A percentile compares a stretch with the other conserved stretches of the same genome.
These are phyloP conservation scores for Xyrichtys novacula DNA, from an alignment of 2,797 vertebrate species.

Conservation along the genomic window DNA sequence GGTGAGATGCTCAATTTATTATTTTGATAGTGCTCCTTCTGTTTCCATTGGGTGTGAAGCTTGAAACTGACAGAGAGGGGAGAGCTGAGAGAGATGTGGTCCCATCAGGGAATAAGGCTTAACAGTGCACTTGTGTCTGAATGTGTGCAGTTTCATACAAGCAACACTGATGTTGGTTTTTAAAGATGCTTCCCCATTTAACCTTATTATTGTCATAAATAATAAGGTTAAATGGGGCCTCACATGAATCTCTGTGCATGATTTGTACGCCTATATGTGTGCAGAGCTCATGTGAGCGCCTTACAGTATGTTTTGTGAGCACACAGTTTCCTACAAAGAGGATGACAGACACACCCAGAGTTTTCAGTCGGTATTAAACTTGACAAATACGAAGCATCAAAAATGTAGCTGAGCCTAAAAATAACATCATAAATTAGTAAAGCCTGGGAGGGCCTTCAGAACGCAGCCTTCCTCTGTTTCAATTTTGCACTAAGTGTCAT, in stretches of 20 bases:
- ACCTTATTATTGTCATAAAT: background rate
- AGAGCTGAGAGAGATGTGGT: constrained; percentile 12
- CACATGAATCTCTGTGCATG: constrained; percentile 2
- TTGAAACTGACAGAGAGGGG: constrained; percentile 6
- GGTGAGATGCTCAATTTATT: background rate
- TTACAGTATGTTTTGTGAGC: constrained; percentile 10
- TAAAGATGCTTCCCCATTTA: background rate
- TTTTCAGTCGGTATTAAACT: constrained; percentile 72
- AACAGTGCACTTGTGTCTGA: constrained; percentile 1
- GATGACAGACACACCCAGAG: constrained; percentile 55
- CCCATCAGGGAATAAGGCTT: constrained; percentile 17
- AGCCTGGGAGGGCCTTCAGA: constrained; percentile 51
- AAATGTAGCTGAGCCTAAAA: constrained; percentile 78
- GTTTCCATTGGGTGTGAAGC: background rate
- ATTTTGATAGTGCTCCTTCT: background rate
- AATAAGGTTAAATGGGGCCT: background rate
- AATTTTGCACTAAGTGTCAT: constrained; percentile 21
- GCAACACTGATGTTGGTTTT: background rate
- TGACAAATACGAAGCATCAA: constrained; percentile 78
- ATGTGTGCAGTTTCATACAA: background rate
- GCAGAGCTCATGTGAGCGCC: background rate
- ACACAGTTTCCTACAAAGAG: constrained; percentile 13
- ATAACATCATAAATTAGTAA: constrained; percentile 82
- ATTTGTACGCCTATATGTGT: constrained; percentile 1
- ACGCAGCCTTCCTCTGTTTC: constrained; percentile 56